These are phyloP conservation scores for Leuctra nigra DNA, from an alignment of 2,888 invertebrate genomes.

Conservation along the genomic window DNA sequence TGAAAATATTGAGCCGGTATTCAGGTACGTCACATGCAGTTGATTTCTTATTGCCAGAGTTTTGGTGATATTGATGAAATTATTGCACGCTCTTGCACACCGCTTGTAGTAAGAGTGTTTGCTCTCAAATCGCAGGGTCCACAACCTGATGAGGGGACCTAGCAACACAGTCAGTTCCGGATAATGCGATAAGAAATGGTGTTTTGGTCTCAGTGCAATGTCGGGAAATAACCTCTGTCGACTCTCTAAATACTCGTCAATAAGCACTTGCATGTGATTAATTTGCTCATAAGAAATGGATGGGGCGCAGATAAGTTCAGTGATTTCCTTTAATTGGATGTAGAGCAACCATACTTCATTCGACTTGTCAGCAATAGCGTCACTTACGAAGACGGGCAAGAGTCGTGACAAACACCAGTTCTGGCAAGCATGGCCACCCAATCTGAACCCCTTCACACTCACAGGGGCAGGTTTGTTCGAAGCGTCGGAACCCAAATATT, in stretches of 20 bases:
- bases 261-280: background rate
- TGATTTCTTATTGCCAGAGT: background rate
- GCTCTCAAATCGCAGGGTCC: background rate
- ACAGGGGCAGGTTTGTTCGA: background rate
- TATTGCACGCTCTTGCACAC: background rate
- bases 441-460: background rate
- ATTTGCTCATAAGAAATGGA: background rate
- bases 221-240: background rate
- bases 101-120: background rate
- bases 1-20: no score
- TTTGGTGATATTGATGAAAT: background rate
- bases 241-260: background rate
- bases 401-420: background rate
- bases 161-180: background rate
- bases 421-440: background rate
- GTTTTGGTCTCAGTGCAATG: background rate
- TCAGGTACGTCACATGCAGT: no score
- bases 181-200: background rate
- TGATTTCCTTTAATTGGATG: background rate
- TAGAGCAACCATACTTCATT: background rate
- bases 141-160: background rate
- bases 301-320: background rate
- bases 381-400: background rate
- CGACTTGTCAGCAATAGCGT: background rate
- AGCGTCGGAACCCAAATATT: background rate